phyloP scores from a whole-genome alignment of 1,140 invertebrate genomes.

The Megathymus violae region DNA sequence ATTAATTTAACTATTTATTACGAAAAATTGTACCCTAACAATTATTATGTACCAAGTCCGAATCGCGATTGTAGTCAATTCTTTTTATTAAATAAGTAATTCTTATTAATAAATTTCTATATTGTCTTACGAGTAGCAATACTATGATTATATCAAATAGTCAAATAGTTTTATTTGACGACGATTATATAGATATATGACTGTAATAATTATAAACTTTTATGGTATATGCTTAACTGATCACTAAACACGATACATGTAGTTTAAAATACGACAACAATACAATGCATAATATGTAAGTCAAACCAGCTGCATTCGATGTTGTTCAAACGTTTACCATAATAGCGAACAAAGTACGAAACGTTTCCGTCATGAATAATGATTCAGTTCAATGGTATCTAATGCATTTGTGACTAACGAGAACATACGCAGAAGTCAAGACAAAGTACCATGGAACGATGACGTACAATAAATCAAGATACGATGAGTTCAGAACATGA shows the following conservation, averaged over 20 bases:
- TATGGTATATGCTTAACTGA: too few relatives aligned
- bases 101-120: too few relatives aligned
- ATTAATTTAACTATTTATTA: too few relatives aligned
- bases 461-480: conserved; percentile 10
- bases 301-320: neutral
- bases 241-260: neutral
- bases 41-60: too few relatives aligned
- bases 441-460: conserved; percentile 1
- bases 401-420: conserved; percentile 3
- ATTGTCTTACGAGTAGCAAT: too few relatives aligned
- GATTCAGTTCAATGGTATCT: neutral
- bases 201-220: too few relatives aligned
- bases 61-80: too few relatives aligned
- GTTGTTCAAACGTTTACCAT: neutral
- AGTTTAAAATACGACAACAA: neutral
- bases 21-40: too few relatives aligned
- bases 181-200: too few relatives aligned
- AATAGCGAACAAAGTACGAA: neutral
- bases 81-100: too few relatives aligned
- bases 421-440: neutral
- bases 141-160: too few relatives aligned
- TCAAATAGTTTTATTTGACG: too few relatives aligned
- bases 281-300: neutral
- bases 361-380: conserved; percentile 9
- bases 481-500: conserved; percentile 10